Evolutionary conservation across 2,113 vertebrate species (phyloP).

Genomic region (Polypterus senegalus): DNA sequence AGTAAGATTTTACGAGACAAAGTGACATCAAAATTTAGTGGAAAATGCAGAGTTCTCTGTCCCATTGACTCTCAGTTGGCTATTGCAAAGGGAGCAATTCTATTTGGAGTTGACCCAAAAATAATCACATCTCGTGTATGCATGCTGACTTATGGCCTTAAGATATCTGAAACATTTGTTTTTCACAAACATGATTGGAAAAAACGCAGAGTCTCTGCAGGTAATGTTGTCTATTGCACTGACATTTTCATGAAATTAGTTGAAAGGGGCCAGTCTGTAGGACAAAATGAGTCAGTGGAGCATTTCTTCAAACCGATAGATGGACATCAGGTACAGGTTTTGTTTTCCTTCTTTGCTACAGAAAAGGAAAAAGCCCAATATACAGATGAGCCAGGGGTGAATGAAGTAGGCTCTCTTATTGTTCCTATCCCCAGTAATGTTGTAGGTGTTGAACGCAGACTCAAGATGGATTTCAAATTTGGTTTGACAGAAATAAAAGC

Average conservation of each 20-base stretch:
- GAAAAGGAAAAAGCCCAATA: constrained; percentile 8
- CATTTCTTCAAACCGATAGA: neutral
- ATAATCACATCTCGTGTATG: neutral
- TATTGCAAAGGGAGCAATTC: neutral
- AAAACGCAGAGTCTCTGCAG: neutral
- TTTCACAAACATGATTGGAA: constrained; percentile 1
- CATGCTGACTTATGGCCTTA: constrained; percentile 13
- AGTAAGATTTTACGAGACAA: constrained; percentile 19
- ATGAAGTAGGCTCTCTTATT: neutral
- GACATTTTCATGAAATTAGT: constrained; percentile 13
- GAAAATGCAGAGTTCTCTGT: neutral
- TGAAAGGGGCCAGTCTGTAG: constrained; percentile 10
- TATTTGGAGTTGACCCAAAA: constrained; percentile 18
- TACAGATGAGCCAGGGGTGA: constrained; percentile 15
- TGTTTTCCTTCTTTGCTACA: constrained; percentile 11
- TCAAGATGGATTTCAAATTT: constrained; percentile 17
- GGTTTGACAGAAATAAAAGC: constrained; percentile 21
- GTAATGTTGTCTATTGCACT: constrained; percentile 1
- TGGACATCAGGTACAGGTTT: neutral
- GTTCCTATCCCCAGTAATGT: constrained; percentile 6
- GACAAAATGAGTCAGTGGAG: constrained; percentile 11
- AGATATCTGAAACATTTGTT: accelerated
- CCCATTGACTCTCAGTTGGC: neutral
- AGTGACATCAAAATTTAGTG: neutral
- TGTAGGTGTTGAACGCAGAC: neutral